Percentiles rank a stretch among this genome's conserved stretches.
Evolutionary conservation across 2,888 invertebrate genomes (phyloP).

Genomic region (Apoderus coryli): DNA sequence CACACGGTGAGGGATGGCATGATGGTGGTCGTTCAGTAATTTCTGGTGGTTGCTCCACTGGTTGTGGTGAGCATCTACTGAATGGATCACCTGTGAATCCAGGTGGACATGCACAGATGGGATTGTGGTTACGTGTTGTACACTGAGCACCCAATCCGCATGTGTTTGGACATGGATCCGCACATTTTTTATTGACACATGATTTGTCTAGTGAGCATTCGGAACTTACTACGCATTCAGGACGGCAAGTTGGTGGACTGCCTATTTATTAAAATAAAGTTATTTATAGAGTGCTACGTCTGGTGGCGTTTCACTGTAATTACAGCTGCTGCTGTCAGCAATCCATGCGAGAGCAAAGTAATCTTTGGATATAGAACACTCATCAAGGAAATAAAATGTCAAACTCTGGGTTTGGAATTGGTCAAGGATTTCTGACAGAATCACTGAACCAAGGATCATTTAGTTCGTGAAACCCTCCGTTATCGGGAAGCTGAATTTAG

Average conservation of each 20-base stretch:
- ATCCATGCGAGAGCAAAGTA: too few relatives aligned
- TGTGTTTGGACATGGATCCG: conserved; percentile 76
- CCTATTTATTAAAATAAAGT: too few relatives aligned
- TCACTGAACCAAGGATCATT: too few relatives aligned
- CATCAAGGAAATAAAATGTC: too few relatives aligned
- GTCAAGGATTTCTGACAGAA: too few relatives aligned
- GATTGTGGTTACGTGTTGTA: conserved; percentile 69
- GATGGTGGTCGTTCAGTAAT: conserved; percentile 54
- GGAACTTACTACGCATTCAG: conserved; percentile 75
- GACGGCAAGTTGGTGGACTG: conserved; percentile 65
- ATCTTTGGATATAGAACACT: too few relatives aligned
- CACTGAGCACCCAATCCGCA: conserved; percentile 79
- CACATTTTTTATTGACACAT: conserved; percentile 73
- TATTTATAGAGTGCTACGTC: too few relatives aligned
- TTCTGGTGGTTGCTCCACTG: conserved; percentile 24
- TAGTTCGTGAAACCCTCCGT: too few relatives aligned
- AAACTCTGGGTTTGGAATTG: too few relatives aligned
- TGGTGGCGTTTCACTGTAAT: too few relatives aligned
- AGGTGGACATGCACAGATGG: conserved; percentile 72
- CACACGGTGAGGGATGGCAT: conserved; percentile 72
- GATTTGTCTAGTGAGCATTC: conserved; percentile 72
- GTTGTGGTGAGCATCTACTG: conserved; percentile 51
- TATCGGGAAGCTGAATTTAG: too few relatives aligned
- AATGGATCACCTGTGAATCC: conserved; percentile 83
- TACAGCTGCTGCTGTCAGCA: too few relatives aligned